Evolutionary conservation across 2,797 vertebrate species (phyloP), one percentile per base, ranked within the genome.

Genomic region (Phaenicophaeus curvirostris): DNA sequence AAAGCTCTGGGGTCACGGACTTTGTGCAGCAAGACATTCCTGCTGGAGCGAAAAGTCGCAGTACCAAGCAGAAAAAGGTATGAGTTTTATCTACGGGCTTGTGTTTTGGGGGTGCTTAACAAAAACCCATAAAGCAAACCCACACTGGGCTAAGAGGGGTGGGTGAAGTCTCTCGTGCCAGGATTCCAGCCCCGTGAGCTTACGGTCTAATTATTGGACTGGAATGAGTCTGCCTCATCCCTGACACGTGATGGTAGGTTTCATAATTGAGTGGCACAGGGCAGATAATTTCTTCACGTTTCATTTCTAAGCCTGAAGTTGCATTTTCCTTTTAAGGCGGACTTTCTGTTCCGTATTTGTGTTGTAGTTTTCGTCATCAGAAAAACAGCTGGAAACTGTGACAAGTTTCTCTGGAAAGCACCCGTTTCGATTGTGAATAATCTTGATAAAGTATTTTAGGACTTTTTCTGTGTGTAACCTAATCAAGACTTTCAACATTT

Each of bases 41-140:
- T 63, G 68, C 91, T 82, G 86, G 50, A 44, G 87, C 87, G 53
- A 96, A 74, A 68, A 28, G 50, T 2, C 31, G 33, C 0, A 63
- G 0, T 17, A 75, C 93, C 95, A 97, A 93, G 94, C 89, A 92
- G 72, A 98, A 98, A 96, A 98, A 98, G 98, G 98, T 98, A 97
- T 74, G 53, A 14, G 23, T 31, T 73, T 51, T 3, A 7, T 54
- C 33, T 17, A 0, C 23, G 0, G 14, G 24, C 33, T 25, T 61
- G 11, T 24, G 13, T 5, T 79, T 69, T 13, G 61, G 48, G 35
- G 2, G 3, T 15, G 39, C 21, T 28, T 1, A 17, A 17, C 17
- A 8, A 9, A 21, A 16, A 3, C 15, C 21, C 20, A 28, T 27
- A 20, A 16, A 18, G 11, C 11, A 39, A 35, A 14, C 41, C 8